Conservation (phyloP, 1,140 invertebrate species). For the Aplysia californica region DNA sequence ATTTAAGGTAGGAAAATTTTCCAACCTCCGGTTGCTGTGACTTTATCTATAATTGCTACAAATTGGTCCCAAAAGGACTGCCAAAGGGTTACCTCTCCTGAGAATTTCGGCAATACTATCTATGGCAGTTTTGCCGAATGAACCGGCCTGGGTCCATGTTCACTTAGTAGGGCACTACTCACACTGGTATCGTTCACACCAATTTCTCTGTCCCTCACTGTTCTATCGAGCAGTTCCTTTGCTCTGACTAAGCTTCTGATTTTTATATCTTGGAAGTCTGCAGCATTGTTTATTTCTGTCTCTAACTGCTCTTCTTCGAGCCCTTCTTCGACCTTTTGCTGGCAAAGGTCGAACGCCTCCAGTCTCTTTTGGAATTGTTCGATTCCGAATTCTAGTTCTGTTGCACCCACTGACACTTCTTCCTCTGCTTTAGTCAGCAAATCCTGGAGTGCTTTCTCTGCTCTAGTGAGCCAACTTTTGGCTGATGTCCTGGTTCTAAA, state of each 20-base stretch:
- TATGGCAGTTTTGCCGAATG: neutral
- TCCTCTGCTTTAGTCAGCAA: neutral
- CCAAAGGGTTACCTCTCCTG: neutral
- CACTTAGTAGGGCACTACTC: neutral
- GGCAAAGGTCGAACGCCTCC: neutral
- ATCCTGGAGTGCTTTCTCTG: neutral
- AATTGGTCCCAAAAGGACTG: constrained; percentile 1
- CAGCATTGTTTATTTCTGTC: neutral
- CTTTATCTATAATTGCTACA: neutral
- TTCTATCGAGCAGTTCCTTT: neutral
- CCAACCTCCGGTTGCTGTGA: neutral
- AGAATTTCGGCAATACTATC: neutral
- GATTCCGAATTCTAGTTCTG: neutral
- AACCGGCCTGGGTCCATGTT: neutral
- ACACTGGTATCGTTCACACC: neutral
- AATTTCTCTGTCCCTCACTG: neutral
- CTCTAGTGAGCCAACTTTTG: too few species aligned
- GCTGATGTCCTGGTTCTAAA: neutral
- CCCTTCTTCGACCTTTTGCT: neutral
- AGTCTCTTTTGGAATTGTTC: neutral
- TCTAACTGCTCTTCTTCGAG: neutral
- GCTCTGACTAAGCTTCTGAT: neutral
- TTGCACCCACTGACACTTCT: too few species aligned
- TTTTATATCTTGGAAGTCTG: neutral
- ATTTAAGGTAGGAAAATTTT: neutral